These are phyloP conservation scores for Morpho deidamia DNA, from an alignment of 2,888 invertebrate species.

Conservation along the genomic window DNA sequence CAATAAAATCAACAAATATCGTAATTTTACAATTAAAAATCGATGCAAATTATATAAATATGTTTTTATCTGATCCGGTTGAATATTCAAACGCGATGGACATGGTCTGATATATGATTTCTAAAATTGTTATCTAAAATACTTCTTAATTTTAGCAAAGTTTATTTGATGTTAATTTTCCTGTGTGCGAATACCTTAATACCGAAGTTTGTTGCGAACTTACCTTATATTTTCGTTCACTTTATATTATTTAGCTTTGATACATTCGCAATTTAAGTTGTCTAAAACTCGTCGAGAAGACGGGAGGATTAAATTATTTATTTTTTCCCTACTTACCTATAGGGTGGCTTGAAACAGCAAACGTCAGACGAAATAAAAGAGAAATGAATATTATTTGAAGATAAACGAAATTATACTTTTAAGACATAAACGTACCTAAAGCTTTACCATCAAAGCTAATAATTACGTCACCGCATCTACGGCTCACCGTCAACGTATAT, in stretches of 20 bases:
- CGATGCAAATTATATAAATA: no score
- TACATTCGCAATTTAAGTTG: slow-evolving; percentile 75
- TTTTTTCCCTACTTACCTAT: slow-evolving; percentile 40
- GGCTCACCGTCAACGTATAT: no score
- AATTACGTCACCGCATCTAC: no score
- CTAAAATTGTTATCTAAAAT: no score
- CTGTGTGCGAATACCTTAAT: slow-evolving; percentile 34
- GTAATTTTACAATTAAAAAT: no score
- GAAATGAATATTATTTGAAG: slow-evolving; percentile 2
- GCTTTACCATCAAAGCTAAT: no score
- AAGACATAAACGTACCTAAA: not conserved
- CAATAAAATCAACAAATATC: no score
- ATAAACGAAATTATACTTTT: slow-evolving; percentile 3
- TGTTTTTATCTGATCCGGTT: no score
- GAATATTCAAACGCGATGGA: no score
- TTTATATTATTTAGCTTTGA: slow-evolving; percentile 73
- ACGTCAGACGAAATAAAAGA: slow-evolving; percentile 4
- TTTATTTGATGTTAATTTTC: not conserved
- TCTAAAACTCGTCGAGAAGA: slow-evolving; percentile 62
- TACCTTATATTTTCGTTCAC: slow-evolving; percentile 63
- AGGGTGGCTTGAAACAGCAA: slow-evolving; percentile 19
- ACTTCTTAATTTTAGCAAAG: no score
- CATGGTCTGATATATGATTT: no score
- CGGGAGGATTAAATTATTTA: slow-evolving; percentile 62
- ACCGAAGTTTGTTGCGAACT: slow-evolving; percentile 46